A percentile compares a stretch with the other conserved stretches of the same genome.
phyloP scores from a whole-genome alignment of 2,888 invertebrate genomes.

The Orgyia antiqua region DNA sequence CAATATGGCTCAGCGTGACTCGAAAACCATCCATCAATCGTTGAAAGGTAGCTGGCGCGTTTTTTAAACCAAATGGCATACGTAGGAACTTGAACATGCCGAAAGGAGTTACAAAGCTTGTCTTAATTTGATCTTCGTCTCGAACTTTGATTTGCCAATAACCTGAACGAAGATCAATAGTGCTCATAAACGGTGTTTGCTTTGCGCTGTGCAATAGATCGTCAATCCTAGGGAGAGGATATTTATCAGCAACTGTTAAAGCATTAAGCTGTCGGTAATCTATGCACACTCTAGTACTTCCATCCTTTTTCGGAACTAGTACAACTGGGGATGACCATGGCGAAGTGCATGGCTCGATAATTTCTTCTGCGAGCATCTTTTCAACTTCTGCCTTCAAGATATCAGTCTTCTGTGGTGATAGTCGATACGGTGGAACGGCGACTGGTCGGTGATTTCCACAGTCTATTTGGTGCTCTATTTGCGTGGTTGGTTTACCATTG shows the following conservation, averaged over 20 bases:
- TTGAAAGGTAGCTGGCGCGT: too few species aligned
- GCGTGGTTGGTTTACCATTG: background rate
- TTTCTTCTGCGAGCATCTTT: constrained; percentile 28
- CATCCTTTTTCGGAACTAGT: constrained; percentile 36
- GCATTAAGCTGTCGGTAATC: constrained; percentile 33
- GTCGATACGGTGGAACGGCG: background rate
- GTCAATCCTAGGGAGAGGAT: constrained; percentile 46
- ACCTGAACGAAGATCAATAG: constrained; percentile 26
- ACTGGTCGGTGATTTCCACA: background rate
- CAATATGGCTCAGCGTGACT: too few species aligned
- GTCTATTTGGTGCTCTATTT: background rate
- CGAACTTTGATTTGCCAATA: constrained; percentile 29
- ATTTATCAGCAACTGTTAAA: constrained; percentile 26
- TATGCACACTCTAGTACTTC: constrained; percentile 31
- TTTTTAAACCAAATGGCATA: constrained; percentile 39
- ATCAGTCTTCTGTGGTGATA: background rate
- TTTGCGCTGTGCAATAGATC: constrained; percentile 27
- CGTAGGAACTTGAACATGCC: constrained; percentile 32
- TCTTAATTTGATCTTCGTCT: constrained; percentile 28
- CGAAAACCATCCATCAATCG: too few species aligned
- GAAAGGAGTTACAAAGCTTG: constrained; percentile 36
- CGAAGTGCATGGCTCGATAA: constrained; percentile 34
- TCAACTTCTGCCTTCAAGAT: constrained; percentile 27
- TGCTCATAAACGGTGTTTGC: constrained; percentile 22
- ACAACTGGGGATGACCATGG: constrained; percentile 42